Base-by-base conservation (phyloP, 2,113 vertebrate genomes). In the Pristiophorus japonicus region DNA sequence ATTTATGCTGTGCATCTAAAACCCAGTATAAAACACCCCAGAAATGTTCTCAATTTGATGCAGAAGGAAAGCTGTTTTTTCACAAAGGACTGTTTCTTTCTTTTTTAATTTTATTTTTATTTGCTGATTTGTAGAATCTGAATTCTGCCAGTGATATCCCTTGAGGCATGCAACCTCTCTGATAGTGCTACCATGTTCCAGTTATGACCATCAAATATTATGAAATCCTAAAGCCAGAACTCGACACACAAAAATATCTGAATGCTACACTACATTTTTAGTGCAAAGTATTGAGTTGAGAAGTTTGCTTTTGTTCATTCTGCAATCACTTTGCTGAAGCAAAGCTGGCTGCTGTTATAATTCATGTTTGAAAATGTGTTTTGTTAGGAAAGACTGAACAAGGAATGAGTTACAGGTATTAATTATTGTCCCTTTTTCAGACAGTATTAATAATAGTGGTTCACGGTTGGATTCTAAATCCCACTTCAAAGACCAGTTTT, bases 361-460 rank as follows among this genome's bases (percentile, higher is more conserved):
- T 81, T 81, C 12, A 4, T 67, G 4, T 45, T 70, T 94, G 42
- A 94, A 51, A 18, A 11, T 94, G 16, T n/a, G 45, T 20, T 1
- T 66, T 66, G 38, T 94, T 94, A 38, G 4, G 7, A 34, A 38
- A 47, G 11, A 70, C 3, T 94, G 38, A 42, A 93, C 75, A 88
- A 45, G 47, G 6, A 63, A 6, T 63, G 62, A n/a, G 38, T 63
- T 18, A 88, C 30, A 66, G 65, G n/a, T 73, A 45, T 94, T 94
- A 51, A 47, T 47, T 73, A 22, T 92, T 38, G 51, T 47, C 22
- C 24, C 30, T 70, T 94, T 70, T 73, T 55, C 90, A 70, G 65
- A 94, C 42, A 70, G 45, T 73, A 70, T 94, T 94, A 94, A 70
- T 94, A 73, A 94, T 51, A 70, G 65, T 51, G 20, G 24, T 45